These are phyloP conservation scores for Leptopilina drosophilae DNA, from an alignment of 2,888 invertebrate genomes.

Conservation along the genomic window DNA sequence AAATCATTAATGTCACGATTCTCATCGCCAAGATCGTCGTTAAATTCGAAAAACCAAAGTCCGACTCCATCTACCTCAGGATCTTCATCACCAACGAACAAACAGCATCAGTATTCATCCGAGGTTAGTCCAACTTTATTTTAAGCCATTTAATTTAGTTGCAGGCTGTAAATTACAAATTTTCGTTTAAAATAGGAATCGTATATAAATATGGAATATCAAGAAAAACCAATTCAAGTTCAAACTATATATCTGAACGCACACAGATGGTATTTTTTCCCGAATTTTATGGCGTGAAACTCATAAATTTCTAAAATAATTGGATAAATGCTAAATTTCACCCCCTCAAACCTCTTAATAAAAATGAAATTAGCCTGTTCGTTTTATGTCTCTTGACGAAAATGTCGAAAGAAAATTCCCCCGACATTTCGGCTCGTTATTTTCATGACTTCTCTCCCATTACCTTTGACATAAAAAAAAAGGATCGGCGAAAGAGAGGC, in stretches of 20 bases:
- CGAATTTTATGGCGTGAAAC: background rate
- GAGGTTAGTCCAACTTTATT: slow-evolving; percentile 9
- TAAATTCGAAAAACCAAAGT: slow-evolving; percentile 35
- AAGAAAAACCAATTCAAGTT: background rate
- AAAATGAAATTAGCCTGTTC: background rate
- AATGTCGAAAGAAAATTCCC: slow-evolving; percentile 19
- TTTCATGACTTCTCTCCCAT: slow-evolving; percentile 22
- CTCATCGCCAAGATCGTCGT: slow-evolving; percentile 21
- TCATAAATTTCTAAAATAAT: background rate
- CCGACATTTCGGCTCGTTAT: slow-evolving; percentile 8
- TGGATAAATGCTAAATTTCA: background rate
- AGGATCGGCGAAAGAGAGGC: background rate
- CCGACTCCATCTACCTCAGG: slow-evolving; percentile 42
- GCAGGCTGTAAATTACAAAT: background rate
- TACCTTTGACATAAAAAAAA: slow-evolving; percentile 6
- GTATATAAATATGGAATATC: no score
- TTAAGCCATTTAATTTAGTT: background rate
- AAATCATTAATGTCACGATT: slow-evolving; percentile 48
- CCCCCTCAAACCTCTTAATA: background rate
- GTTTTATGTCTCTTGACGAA: slow-evolving; percentile 17
- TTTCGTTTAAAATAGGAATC: background rate
- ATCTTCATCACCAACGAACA: background rate
- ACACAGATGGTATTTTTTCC: background rate
- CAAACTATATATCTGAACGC: background rate
- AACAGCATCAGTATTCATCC: slow-evolving; percentile 19